These are phyloP conservation scores for Tinea semifulvella DNA, from an alignment of 2,888 invertebrate genomes.

Conservation along the genomic window DNA sequence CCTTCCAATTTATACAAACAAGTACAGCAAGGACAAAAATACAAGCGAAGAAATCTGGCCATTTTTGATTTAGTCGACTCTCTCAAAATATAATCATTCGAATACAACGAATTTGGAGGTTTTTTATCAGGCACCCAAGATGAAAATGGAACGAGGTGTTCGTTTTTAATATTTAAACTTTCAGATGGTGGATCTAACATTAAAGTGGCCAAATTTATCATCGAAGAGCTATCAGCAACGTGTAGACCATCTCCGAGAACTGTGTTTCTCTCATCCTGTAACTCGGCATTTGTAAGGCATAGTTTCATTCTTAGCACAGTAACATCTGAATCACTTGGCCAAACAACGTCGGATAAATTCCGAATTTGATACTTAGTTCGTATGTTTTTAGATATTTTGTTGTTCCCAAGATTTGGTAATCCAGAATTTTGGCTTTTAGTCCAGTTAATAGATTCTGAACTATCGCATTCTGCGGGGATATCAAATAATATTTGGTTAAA, in stretches of 20 bases:
- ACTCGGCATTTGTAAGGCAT: slow-evolving; percentile 32
- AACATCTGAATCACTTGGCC: slow-evolving; percentile 69
- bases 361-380: slow-evolving; percentile 32
- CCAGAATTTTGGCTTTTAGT: slow-evolving; percentile 43
- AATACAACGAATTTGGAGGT: background rate
- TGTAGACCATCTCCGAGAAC: slow-evolving; percentile 66
- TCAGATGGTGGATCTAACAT: slow-evolving; percentile 49
- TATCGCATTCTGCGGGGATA: slow-evolving; percentile 34
- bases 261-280: slow-evolving; percentile 52
- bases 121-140: slow-evolving; percentile 55
- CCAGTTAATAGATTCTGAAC: slow-evolving; percentile 31
- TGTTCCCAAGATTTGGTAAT: slow-evolving; percentile 26
- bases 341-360: slow-evolving; percentile 39
- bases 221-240: slow-evolving; percentile 63
- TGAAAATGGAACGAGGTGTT: slow-evolving; percentile 62
- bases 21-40: slow-evolving; percentile 56
- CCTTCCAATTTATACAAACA: slow-evolving; percentile 51
- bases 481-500: slow-evolving; percentile 45
- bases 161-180: slow-evolving; percentile 43
- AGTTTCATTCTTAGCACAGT: slow-evolving; percentile 64
- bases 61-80: slow-evolving; percentile 34
- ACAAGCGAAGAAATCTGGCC: slow-evolving; percentile 47
- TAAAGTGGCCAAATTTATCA: slow-evolving; percentile 67
- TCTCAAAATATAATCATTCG: background rate
- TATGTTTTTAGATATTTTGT: slow-evolving; percentile 35